Evolutionary conservation across 2,113 vertebrate genomes (phyloP), one percentile per base, ranked within the genome.

Genomic region (Sorex araneus): DNA sequence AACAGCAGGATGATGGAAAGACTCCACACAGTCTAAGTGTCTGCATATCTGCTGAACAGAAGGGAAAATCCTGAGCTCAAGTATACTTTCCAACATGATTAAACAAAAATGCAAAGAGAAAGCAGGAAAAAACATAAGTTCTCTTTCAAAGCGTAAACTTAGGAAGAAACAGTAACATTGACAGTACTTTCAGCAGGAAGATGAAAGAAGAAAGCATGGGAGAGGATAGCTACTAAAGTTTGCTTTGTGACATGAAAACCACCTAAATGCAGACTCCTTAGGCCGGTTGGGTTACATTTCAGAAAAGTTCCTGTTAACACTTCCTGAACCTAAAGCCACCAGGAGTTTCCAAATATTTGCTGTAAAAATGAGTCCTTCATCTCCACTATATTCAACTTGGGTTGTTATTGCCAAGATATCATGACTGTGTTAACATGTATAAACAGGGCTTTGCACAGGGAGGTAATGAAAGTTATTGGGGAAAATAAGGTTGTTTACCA

Each of bases 71-170:
- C 6, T 97, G 98, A 2, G 99, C 99, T 88, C 99, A 99, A 96
- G 99, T 99, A 40, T 40, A 70, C 99, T 99, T 30, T 99, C 99
- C 86, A 99, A 99, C 96, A 99, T 99, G 99, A 99, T 99, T 97
- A 99, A 99, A 97, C 99, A 99, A 97, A 99, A 99, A 97, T 98
- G 99, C 92, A 99, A 99, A 97, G 99, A 99, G 95, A 99, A 99
- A 96, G 99, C 99, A 70, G 99, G 99, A 1, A 99, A 99, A 95
- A 99, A 99, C 99, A 4, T 99, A 99, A 96, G 99, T 82, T 99
- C 99, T 47, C 96, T 99, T 87, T 99, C 18, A 99, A 99, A 96
- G 99, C 99, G 32, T 98, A 99, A 32, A 99, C 99, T 25, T 99
- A 99, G 95, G 99, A 99, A 95, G 99, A 99, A 98, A 99, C 99